A percentile compares a stretch with the other conserved stretches of the same genome.
phyloP scores from a whole-genome alignment of 1,140 invertebrate genomes.

The Pissodes strobi region DNA sequence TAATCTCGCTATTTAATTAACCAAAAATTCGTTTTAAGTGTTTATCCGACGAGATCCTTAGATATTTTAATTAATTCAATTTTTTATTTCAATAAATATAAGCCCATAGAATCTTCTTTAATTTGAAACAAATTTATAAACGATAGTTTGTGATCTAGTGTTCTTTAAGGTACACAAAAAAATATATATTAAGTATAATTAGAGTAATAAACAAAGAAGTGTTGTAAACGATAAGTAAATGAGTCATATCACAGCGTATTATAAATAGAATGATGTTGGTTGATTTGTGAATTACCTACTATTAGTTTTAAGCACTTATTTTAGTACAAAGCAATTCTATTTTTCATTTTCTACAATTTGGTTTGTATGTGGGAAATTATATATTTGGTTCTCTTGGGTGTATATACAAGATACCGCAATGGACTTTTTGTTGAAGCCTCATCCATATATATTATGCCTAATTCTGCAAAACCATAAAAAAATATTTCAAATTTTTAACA shows the following conservation, averaged over 20 bases:
- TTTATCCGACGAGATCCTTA: background rate
- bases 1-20: background rate
- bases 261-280: background rate
- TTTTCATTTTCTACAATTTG: conserved; percentile 15
- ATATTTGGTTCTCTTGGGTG: no score
- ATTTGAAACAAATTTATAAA: background rate
- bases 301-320: conserved; percentile 11
- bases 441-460: background rate
- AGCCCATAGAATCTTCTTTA: background rate
- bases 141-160: conserved; percentile 1
- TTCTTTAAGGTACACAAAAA: background rate
- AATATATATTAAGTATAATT: no score
- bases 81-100: background rate
- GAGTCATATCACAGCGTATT: background rate
- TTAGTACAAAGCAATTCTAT: conserved; percentile 29
- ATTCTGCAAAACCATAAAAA: no score
- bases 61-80: background rate
- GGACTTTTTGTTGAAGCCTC: no score
- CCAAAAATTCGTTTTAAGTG: background rate
- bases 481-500: no score
- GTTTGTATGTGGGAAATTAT: background rate
- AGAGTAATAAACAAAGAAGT: background rate
- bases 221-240: background rate
- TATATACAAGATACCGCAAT: no score
- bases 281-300: conserved; percentile 6